Evolutionary conservation across 64 coral and sea anemone genomes (phyloP).

Genomic region (Stichodactyla mertensii): DNA sequence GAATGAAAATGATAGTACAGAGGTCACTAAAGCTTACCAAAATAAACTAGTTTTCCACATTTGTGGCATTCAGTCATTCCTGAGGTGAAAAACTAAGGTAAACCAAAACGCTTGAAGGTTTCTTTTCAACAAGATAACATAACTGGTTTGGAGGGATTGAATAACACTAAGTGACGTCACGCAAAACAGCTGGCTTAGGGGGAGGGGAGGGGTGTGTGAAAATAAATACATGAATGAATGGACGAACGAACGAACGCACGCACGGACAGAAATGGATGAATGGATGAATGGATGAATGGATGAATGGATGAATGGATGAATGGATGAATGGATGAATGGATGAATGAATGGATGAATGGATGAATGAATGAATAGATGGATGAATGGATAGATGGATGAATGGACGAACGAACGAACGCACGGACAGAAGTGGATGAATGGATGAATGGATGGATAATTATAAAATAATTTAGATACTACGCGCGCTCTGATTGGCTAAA

Average conservation of each 20-base stretch:
- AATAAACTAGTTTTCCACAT: conserved; percentile 91
- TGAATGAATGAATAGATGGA: no score
- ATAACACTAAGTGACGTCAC: conserved; percentile 52
- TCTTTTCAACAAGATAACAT: not conserved
- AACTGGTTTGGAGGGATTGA: not conserved
- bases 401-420: no score
- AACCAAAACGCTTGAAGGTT: not conserved
- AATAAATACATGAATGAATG: not conserved
- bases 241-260: no score
- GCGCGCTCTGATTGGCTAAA: no score
- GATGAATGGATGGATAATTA: no score
- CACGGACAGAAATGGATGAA: not conserved
- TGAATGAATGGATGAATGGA: no score
- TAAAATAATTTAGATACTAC: no score
- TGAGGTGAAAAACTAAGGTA: not conserved
- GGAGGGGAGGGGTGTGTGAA: not conserved
- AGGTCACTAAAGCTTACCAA: conserved; percentile 69
- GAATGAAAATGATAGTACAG: not conserved
- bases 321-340: no score
- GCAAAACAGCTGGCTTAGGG: not conserved
- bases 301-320: no score
- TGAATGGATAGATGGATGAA: no score
- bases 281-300: no score
- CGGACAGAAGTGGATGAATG: no score
- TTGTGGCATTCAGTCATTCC: conserved; percentile 96